A percentile compares a stretch with the other conserved stretches of the same genome.
These are phyloP conservation scores for Epicauta chinensis DNA, from an alignment of 1,140 invertebrate genomes.

Conservation along the genomic window DNA sequence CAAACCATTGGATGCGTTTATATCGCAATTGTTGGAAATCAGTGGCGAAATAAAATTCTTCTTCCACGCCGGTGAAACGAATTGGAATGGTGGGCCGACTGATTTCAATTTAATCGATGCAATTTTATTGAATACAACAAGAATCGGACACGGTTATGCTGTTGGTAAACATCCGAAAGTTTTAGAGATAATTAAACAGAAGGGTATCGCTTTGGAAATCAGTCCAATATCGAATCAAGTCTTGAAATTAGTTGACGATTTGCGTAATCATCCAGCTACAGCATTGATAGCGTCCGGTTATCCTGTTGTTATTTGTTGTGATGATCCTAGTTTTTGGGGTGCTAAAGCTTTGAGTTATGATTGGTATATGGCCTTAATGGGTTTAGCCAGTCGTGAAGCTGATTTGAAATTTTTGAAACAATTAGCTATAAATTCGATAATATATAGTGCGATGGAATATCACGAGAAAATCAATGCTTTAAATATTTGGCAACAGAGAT, in stretches of 20 bases:
- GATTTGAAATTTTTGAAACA: slow-evolving; percentile 61
- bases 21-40: slow-evolving; percentile 49
- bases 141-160: slow-evolving; percentile 59
- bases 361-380: slow-evolving; percentile 70
- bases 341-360: slow-evolving; percentile 60
- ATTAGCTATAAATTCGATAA: slow-evolving; percentile 62
- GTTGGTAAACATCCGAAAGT: slow-evolving; percentile 67
- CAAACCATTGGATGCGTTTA: slow-evolving; percentile 53
- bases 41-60: slow-evolving; percentile 53
- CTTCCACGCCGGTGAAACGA: slow-evolving; percentile 76
- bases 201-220: slow-evolving; percentile 70
- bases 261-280: slow-evolving; percentile 74
- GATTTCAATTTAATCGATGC: slow-evolving; percentile 63
- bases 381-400: slow-evolving; percentile 52
- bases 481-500: no score
- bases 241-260: slow-evolving; percentile 62
- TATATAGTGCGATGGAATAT: slow-evolving; percentile 42
- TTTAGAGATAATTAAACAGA: slow-evolving; percentile 52
- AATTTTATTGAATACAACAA: slow-evolving; percentile 57
- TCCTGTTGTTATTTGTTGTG: slow-evolving; percentile 55
- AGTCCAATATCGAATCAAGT: slow-evolving; percentile 77
- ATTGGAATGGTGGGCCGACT: slow-evolving; percentile 46
- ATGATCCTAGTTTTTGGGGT: slow-evolving; percentile 65
- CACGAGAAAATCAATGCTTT: no score
- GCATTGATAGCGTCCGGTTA: slow-evolving; percentile 56